Base-by-base conservation (phyloP, 1,140 invertebrate genomes). In the Lepidotrigona ventralis region DNA sequence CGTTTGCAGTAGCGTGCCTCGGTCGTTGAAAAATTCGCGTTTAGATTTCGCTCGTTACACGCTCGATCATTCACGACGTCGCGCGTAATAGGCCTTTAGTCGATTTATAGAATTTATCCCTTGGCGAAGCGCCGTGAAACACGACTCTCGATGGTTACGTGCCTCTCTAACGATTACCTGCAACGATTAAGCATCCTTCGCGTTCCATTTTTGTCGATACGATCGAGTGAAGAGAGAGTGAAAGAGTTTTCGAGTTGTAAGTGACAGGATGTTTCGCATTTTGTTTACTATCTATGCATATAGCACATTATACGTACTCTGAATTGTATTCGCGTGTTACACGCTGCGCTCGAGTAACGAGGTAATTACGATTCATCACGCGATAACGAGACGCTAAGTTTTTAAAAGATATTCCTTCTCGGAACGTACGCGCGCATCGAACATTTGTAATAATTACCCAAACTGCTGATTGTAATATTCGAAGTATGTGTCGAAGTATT, bases 41-140 rank as follows among this genome's bases (percentile, higher is more conserved):
- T 90, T 85, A 76, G 79, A 70, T 83, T 90, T 88, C 86, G 68
- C 71, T 77, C 80, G 86, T 89, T 85, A 5, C 39, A 3, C 39
- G 5, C 6, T 39, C 39, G 84, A 89, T 90, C 84, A 81, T n/a
- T 54, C 66, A 39, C 58, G 70, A 70, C 39, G 54, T 79, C 58
- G 70, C 69, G 46, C 79, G 83, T 84, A 89, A 89, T 83, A 86
- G 83, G 83, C 88, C 81, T 78, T 86, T 85, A 81, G 86, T 71
- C 75, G 51, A 70, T 75, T 60, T 60, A n/a, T n/a, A 14, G 54
- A 46, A 86, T 88, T 89, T 85, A 82, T 79, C 75, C 76, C 63
- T 54, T 70, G 33, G 21, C 63, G 69, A 72, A 9, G 39, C 15
- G 8, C 15, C 29, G 23, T 21, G 51, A 14, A 19, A 53, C n/a